A percentile compares a stretch with the other conserved stretches of the same genome.
phyloP scores from a whole-genome alignment of 2,113 vertebrate species.

The Equus przewalskii region DNA sequence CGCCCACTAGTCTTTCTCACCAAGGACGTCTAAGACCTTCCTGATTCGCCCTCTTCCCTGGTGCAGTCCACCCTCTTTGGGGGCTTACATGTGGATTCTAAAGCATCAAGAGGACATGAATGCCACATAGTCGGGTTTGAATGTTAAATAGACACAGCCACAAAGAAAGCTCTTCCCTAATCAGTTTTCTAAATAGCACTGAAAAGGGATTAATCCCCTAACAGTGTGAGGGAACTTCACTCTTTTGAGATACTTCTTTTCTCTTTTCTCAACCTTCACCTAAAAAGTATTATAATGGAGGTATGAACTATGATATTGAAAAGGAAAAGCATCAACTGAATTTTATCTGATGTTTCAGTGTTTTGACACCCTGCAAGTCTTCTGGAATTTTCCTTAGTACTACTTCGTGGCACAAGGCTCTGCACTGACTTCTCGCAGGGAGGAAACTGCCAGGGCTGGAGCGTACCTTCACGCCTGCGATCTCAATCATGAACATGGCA shows the following conservation, averaged over 20 bases:
- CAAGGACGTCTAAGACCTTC: background rate
- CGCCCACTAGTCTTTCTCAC: background rate
- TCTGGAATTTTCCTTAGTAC: background rate
- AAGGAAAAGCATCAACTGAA: background rate
- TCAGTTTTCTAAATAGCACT: background rate
- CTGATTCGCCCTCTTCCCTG: background rate
- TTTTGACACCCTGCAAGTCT: background rate
- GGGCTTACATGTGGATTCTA: background rate
- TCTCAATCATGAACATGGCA: constrained; percentile 99
- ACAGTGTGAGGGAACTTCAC: too few species aligned
- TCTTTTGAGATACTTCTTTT: background rate
- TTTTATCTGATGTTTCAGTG: background rate
- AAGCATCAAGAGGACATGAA: fast-evolving
- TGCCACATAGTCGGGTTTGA: background rate
- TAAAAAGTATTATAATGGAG: background rate
- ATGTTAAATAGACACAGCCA: background rate
- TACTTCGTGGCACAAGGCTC: background rate
- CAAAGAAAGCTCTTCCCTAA: background rate
- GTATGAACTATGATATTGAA: background rate
- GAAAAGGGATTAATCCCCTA: background rate
- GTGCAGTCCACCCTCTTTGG: fast-evolving
- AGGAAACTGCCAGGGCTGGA: fast-evolving
- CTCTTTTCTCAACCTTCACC: background rate
- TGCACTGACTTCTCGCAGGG: background rate
- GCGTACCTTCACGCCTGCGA: constrained; percentile 97